Evolutionary conservation across 2,113 vertebrate species (phyloP), one percentile per base, ranked within the genome.

Genomic region (Podocnemis expansa): DNA sequence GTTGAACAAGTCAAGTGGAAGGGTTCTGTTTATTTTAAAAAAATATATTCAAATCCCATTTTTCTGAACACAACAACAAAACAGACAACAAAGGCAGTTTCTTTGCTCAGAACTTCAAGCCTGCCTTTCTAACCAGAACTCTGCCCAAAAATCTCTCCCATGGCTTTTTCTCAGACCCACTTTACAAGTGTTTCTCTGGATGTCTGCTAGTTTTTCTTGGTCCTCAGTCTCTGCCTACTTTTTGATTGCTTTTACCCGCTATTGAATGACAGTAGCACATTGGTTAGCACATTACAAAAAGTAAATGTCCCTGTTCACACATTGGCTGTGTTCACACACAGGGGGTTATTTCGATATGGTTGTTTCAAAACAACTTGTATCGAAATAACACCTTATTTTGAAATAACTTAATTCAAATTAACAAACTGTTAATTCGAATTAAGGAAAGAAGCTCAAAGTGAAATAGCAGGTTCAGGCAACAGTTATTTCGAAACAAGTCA

Each of bases 61-160:
- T 82, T 63, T 49, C 13, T 89, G 82, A 90, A 89, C 80, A 41
- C 16, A 87, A 80, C 73, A 87, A 21, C 17, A 45, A 49, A 87
- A 87, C 38, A 51, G 92, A 73, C 17, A 95, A 82, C 4, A 87
- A 52, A 89, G 21, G 41, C 4, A 0, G 0, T 19, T 47, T 47
- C n/a, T 45, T 25, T 78, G 75, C 56, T 52, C 90, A 89, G 43
- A 41, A 76, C 83, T 89, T 60, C 94, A 92, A 90, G 96, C 91
- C 81, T 85, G 34, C 86, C 79, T 91, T 96, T 93, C 89, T 82
- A 93, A 54, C 79, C 88, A 85, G 56, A 31, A 90, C 70, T 87
- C 73, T 89, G 7, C 24, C 24, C 70, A 55, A 3, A 93, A 85
- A 91, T 5, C 80, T 51, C 63, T 60, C 43, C 27, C 91, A 85